Conservation (phyloP, 1,140 invertebrate species). For the Ladona fulva region DNA sequence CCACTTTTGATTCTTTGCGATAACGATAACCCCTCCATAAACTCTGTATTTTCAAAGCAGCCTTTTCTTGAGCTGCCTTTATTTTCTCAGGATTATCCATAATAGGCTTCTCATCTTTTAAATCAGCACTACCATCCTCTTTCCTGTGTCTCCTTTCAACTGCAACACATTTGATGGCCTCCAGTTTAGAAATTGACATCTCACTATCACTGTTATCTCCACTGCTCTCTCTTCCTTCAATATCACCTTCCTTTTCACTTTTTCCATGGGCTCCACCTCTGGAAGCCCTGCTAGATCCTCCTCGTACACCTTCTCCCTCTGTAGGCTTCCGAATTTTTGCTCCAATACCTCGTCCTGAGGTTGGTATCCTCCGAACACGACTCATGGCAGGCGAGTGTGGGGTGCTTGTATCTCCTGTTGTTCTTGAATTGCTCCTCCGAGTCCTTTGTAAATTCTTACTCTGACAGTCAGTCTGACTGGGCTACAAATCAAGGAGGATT, state of each 20-base stretch:
- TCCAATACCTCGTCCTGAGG: background rate
- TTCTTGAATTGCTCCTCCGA: no score
- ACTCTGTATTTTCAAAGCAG: slow-evolving; percentile 75
- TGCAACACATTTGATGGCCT: slow-evolving; percentile 38
- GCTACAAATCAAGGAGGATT: no score
- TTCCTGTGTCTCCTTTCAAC: slow-evolving; percentile 23
- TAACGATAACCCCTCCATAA: slow-evolving; percentile 80
- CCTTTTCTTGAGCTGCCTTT: slow-evolving; percentile 38
- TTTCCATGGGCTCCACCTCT: background rate
- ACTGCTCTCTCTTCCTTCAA: background rate
- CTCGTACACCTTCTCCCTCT: background rate
- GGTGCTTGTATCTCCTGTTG: background rate
- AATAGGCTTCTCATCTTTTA: background rate
- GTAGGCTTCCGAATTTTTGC: background rate
- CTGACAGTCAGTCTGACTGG: no score
- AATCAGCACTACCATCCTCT: background rate
- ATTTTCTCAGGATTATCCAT: slow-evolving; percentile 16
- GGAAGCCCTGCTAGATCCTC: background rate
- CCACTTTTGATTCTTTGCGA: slow-evolving; percentile 59
- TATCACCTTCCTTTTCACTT: background rate
- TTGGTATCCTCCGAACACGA: background rate
- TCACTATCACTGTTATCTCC: slow-evolving; percentile 48
- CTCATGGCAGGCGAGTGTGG: background rate
- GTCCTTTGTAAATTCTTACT: no score
- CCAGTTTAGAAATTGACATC: slow-evolving; percentile 49